Evolutionary conservation across 2,797 vertebrate species (phyloP), one percentile per base, ranked within the genome.

Genomic region (Micrastur ruficollis): DNA sequence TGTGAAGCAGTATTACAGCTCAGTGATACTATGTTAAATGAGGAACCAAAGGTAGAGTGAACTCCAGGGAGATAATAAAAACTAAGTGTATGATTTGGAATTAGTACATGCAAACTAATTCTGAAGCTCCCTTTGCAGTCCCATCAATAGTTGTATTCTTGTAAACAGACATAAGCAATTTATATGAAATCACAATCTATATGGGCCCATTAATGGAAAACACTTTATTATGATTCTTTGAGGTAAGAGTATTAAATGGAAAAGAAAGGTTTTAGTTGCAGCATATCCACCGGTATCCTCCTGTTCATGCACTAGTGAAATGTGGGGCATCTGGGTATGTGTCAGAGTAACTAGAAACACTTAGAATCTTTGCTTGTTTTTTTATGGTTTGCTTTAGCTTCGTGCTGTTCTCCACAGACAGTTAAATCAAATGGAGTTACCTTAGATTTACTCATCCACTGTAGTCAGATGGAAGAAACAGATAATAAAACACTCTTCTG

Each of bases 31-130:
- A 29, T 49, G 65, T 73, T 80, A 75, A 86, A 88, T 74, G 49
- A 49, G 17, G 58, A 92, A 73, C 44, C 46, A 84, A 47, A 84
- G 31, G 32, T 46, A 90, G 81, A 80, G 19, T 94, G 92, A 91
- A 56, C 81, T 92, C 59, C 68, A 38, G 76, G 42, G 52, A 95
- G 40, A 52, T 38, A 89, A 72, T 89, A 61, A 97, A 95, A 95
- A 55, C 36, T n/a, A 65, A 81, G 23, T 55, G 16, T 58, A 86
- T 86, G 91, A 73, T 89, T 73, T 86, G 18, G 67, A 90, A 89
- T 82, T 81, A 88, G n/a, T 70, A 63, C 7, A 22, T 38, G 46
- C 52, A 84, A 93, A 70, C 12, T 68, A 62, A 85, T 86, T 81
- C 25, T 72, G 40, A 81, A 42, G 29, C 71, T 93, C 38, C 34